phyloP scores from a whole-genome alignment of 2,797 vertebrate genomes.

The Ibycter americanus region DNA sequence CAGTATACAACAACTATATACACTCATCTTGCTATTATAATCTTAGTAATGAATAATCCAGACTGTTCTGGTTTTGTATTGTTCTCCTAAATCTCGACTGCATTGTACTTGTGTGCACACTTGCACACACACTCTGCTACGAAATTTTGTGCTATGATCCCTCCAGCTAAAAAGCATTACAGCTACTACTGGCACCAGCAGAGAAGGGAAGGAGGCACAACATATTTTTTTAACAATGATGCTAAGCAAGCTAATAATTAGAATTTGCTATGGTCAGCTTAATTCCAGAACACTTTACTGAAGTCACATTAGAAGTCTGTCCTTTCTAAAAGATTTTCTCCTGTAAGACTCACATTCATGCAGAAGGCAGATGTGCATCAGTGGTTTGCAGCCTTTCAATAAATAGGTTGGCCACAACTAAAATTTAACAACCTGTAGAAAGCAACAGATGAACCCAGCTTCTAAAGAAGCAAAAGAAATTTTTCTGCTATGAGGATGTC shows the following conservation, averaged over 20 bases:
- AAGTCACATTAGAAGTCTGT: not conserved
- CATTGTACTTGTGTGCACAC: not conserved
- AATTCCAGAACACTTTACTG: not conserved
- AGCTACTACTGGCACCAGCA: not conserved
- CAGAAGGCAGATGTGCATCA: not conserved
- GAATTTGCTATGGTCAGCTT: not conserved
- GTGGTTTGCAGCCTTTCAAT: not conserved
- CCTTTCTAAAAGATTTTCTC: not conserved
- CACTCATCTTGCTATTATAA: not conserved
- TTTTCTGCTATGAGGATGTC: not conserved
- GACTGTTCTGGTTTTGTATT: not conserved
- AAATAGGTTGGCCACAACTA: not conserved
- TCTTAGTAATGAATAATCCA: not conserved
- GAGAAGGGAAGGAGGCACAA: not conserved
- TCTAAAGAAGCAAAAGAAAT: not conserved
- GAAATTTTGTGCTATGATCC: not conserved
- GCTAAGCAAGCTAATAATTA: not conserved
- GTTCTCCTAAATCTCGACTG: not conserved
- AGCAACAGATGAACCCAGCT: not conserved
- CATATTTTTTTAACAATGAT: not conserved
- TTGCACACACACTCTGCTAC: not conserved
- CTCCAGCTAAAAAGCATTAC: not conserved
- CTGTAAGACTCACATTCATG: not conserved
- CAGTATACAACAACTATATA: not conserved
- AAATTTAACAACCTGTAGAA: not conserved